phyloP scores from a whole-genome alignment of 2,113 vertebrate species.

The Motacilla tschutschensis region DNA sequence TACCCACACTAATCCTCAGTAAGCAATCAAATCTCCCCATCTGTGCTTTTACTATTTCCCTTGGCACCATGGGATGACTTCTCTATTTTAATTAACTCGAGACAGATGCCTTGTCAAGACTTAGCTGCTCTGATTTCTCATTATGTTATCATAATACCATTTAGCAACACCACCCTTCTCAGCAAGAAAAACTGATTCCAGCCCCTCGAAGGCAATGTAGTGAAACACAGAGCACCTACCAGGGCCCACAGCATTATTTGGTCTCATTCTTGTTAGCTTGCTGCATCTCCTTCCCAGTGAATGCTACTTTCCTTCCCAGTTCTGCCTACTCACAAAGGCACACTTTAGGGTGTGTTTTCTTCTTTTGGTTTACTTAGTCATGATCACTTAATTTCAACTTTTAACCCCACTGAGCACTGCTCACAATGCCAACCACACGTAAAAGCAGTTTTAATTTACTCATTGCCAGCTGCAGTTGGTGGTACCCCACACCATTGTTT shows the following conservation, averaged over 20 bases:
- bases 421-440: fast-evolving
- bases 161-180: slow-evolving; percentile 34
- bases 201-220: background rate
- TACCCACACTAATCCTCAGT: slow-evolving; percentile 23
- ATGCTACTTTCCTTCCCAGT: background rate
- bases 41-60: slow-evolving; percentile 35
- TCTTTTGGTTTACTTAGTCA: background rate
- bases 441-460: background rate
- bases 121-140: slow-evolving; percentile 49
- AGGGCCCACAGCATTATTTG: background rate
- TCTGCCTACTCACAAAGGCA: background rate
- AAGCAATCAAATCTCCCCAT: slow-evolving; percentile 47
- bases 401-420: background rate
- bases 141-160: slow-evolving; percentile 38
- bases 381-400: background rate
- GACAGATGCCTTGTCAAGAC: slow-evolving; percentile 17
- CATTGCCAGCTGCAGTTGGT: background rate
- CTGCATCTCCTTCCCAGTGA: background rate
- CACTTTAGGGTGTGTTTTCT: background rate
- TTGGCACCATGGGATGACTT: background rate
- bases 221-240: background rate
- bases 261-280: background rate
- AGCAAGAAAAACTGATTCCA: background rate
- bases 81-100: slow-evolving; percentile 37
- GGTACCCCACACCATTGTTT: background rate